phyloP scores from a whole-genome alignment of 2,888 invertebrate species.

The Drosophila siamana region DNA sequence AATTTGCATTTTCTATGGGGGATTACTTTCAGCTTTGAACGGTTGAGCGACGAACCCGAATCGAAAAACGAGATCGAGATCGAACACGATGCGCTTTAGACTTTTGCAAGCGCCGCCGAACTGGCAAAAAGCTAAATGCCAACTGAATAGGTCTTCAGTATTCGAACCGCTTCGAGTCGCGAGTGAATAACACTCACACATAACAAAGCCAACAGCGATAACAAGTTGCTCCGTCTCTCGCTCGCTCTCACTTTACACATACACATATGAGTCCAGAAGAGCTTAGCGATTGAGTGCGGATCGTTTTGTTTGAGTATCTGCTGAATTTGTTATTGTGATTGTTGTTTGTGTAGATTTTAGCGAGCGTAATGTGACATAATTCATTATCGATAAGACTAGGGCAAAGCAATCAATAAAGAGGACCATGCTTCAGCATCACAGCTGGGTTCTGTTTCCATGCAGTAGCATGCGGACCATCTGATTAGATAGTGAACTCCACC shows the following conservation, averaged over 20 bases:
- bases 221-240: constrained; percentile 43
- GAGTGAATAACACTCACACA: constrained; percentile 32
- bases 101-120: constrained; percentile 60
- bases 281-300: constrained; percentile 47
- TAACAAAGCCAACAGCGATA: constrained; percentile 48
- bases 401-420: constrained; percentile 14
- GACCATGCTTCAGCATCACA: constrained; percentile 21
- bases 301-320: constrained; percentile 38
- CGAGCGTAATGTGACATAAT: constrained; percentile 41
- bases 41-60: constrained; percentile 9
- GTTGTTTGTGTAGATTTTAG: constrained; percentile 7
- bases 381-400: constrained; percentile 37
- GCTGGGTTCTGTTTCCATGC: constrained; percentile 19
- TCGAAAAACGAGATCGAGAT: background rate
- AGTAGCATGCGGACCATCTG: constrained; percentile 10
- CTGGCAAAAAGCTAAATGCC: constrained; percentile 72
- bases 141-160: constrained; percentile 57
- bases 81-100: constrained; percentile 29
- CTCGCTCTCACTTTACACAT: constrained; percentile 10
- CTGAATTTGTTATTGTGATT: constrained; percentile 21
- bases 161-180: constrained; percentile 54
- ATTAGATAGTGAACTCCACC: constrained; percentile 15
- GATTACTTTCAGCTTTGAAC: background rate
- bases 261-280: constrained; percentile 16
- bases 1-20: constrained; percentile 29